Evolutionary conservation across 1,140 invertebrate species (phyloP), one percentile per base, ranked within the genome.

Genomic region (Liolophura sinensis): DNA sequence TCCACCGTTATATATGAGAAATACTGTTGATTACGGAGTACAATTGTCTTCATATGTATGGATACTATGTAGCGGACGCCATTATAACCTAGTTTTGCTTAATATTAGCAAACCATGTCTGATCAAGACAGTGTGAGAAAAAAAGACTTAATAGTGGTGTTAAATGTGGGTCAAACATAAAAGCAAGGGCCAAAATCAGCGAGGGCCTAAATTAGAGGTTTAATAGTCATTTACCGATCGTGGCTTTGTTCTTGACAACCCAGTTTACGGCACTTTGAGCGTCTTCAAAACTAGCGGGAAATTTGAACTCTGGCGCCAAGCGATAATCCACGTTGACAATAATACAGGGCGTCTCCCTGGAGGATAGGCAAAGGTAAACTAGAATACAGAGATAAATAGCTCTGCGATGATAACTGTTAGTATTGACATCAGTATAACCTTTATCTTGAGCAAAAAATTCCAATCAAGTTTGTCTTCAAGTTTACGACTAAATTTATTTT

Each of bases 311-410:
- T 16, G 75, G 75, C 16, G 66, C 69, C 25, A 77, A 67, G 22
- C 75, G 66, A 46, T 75, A 77, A 54, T 75, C 73, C 15, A 73
- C 73, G 56, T 67, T 75, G 24, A 77, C 67, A 11, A 71, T 63
- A 16, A 77, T 65, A 48, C 72, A 66, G 22, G 55, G 31, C 15
- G 58, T 56, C 6, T 47, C 31, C 12, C 71, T 73, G 68, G 18
- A 50, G 24, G 6, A 55, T 31, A 58, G 31, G 48, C 22, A 14
- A 5, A 55, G 0, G 31, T 40, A 40, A 40, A 25, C 60, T 12
- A 27, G 40, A 24, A 25, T 7, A 20, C 27, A 63, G 20, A 25
- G 3, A 59, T 20, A 18, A 7, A 7, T 18, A 16, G 18, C 14
- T 18, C 16, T 64, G 18, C 24, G 15, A 60, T 47, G n/a, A n/a